Evolutionary conservation across 2,113 vertebrate genomes (phyloP), one percentile per base, ranked within the genome.

Genomic region (Elaphurus davidianus): DNA sequence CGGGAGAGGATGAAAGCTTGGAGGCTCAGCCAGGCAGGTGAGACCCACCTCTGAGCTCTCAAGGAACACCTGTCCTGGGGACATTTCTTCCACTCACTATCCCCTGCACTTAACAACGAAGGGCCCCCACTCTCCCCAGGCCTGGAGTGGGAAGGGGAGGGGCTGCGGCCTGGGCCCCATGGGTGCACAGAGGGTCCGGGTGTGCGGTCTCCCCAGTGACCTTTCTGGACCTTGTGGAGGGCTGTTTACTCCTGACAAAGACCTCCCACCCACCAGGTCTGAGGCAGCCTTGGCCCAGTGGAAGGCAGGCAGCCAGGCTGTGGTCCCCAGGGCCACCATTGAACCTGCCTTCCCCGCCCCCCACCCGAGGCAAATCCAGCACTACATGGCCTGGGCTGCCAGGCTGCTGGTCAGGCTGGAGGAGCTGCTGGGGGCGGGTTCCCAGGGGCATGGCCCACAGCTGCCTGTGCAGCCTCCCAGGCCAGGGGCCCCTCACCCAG

Each of bases 121-220:
- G 52, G 27, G n/a, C 14, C 6, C 43, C 30, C 21, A 13, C 79
- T 74, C 6, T 30, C 59, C 52, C n/a, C 2, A 5, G 67, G 47
- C 33, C 11, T 8, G 12, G 25, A 14, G 8, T 13, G 5, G 28
- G 40, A 13, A n/a, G n/a, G n/a, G 12, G 30, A 54, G 67, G 21
- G 30, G 25, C 21, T 10, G 5, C n/a, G 1, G 19, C 52, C 86
- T 23, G 19, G 60, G 30, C 16, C 23, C 3, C 1, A 0, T 3
- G 30, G 3, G 16, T 1, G 11, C n/a, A 67, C 55, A 89, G n/a
- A 54, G 30, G 36, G 55, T 47, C 45, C 0, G 1, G 23, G 62
- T 9, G 4, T 0, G 3, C 33, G 2, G 17, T 30, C 17, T 84
- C 55, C 40, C 40, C 36, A 43, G 15, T n/a, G 43, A 89, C 16